Percentiles rank a stretch among this genome's conserved stretches.
phyloP scores from a whole-genome alignment of 2,113 vertebrate species.

The Colistium nudipinnis region DNA sequence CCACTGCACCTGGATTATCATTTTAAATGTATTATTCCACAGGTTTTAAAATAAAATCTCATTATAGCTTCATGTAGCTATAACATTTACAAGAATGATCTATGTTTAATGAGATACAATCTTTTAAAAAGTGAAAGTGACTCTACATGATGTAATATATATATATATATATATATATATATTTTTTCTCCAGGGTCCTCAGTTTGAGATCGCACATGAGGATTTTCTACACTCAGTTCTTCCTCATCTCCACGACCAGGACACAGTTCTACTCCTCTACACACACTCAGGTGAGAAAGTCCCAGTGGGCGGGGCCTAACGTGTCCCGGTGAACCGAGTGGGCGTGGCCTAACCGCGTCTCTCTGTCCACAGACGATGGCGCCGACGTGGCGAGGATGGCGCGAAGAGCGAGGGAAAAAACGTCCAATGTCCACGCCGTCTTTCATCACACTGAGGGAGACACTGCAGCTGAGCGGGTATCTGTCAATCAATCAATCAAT shows the following conservation, averaged over 20 bases:
- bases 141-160: too few species aligned
- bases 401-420: conserved; percentile 74
- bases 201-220: conserved; percentile 80
- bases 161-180: too few species aligned
- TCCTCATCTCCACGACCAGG: conserved; percentile 71
- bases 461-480: conserved; percentile 50
- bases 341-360: too few species aligned
- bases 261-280: conserved; percentile 83
- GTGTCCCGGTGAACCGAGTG: not conserved
- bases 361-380: conserved; percentile 73
- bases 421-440: conserved; percentile 74
- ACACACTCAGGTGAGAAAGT: conserved; percentile 76
- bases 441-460: conserved; percentile 70
- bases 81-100: too few species aligned
- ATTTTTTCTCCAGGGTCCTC: conserved; percentile 66
- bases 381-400: conserved; percentile 72
- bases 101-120: too few species aligned
- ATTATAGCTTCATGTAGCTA: too few species aligned
- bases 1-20: conserved; percentile 19
- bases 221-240: conserved; percentile 79
- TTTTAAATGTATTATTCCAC: too few species aligned
- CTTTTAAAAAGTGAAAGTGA: too few species aligned
- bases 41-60: too few species aligned
- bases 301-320: too few species aligned
- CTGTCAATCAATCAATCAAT: not conserved